phyloP scores from a whole-genome alignment of 2,113 vertebrate genomes.

The Pimephales promelas region DNA sequence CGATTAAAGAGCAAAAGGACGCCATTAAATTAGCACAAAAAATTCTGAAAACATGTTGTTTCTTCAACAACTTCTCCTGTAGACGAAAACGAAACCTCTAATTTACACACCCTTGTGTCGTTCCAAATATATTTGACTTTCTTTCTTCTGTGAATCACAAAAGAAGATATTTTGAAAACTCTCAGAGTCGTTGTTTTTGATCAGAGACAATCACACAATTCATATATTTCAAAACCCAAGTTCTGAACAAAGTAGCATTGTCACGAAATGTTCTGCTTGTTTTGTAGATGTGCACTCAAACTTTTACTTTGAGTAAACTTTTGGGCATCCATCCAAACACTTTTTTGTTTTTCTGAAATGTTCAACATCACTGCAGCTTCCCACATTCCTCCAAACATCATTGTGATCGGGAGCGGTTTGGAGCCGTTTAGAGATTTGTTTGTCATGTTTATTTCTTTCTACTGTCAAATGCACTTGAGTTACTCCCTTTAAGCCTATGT shows the following conservation, averaged over 20 bases:
- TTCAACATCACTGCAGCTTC: constrained; percentile 1
- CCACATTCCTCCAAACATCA: constrained; percentile 28
- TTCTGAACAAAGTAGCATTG: not conserved
- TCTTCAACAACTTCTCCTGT: not conserved
- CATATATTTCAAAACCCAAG: not conserved
- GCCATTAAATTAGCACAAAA: not conserved
- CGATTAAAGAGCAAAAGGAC: too few species aligned
- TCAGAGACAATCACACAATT: not conserved
- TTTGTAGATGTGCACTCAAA: not conserved
- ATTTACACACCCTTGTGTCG: not conserved
- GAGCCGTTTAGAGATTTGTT: constrained; percentile 31
- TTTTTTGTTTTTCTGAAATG: constrained; percentile 9
- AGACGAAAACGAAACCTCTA: not conserved
- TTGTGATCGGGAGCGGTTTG: not conserved
- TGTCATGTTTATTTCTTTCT: constrained; percentile 36
- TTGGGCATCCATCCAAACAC: constrained; percentile 9
- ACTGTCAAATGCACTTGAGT: constrained; percentile 39
- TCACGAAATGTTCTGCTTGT: not conserved
- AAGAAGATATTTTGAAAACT: not conserved
- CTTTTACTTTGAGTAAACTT: constrained; percentile 42
- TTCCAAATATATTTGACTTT: not conserved
- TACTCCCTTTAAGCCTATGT: constrained; percentile 33
- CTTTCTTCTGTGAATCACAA: not conserved
- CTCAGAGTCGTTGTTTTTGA: not conserved
- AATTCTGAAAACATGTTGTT: not conserved